These are phyloP conservation scores for Melanerpes formicivorus DNA, from an alignment of 2,113 vertebrate species.

Conservation along the genomic window DNA sequence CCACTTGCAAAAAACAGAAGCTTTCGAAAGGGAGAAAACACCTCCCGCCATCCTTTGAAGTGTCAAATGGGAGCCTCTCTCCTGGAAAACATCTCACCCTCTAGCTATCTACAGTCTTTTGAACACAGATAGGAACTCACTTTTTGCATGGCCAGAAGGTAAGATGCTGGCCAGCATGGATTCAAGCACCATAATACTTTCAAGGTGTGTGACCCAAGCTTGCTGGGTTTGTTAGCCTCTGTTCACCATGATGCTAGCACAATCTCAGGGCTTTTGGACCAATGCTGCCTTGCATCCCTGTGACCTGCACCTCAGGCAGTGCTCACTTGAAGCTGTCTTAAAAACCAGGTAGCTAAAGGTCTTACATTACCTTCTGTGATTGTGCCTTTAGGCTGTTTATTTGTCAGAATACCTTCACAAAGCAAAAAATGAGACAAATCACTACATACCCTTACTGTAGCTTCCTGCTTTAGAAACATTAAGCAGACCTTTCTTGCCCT, in stretches of 20 bases:
- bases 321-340: neutral
- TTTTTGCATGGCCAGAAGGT: neutral
- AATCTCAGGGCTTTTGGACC: neutral
- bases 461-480: neutral
- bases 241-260: rapidly evolving
- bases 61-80: neutral
- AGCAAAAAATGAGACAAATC: neutral
- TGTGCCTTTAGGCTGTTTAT: neutral
- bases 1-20: neutral
- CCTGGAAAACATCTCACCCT: neutral
- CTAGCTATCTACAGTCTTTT: neutral
- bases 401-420: neutral
- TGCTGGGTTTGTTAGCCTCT: neutral
- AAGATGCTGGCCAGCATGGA: neutral
- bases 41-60: neutral
- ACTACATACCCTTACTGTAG: neutral
- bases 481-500: neutral
- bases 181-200: neutral
- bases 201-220: neutral
- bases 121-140: neutral
- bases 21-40: neutral
- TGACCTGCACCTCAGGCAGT: neutral
- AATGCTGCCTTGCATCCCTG: neutral
- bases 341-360: neutral
- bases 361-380: neutral